Conservation (phyloP, 2,888 invertebrate species). For the Leptopterna dolabrata region DNA sequence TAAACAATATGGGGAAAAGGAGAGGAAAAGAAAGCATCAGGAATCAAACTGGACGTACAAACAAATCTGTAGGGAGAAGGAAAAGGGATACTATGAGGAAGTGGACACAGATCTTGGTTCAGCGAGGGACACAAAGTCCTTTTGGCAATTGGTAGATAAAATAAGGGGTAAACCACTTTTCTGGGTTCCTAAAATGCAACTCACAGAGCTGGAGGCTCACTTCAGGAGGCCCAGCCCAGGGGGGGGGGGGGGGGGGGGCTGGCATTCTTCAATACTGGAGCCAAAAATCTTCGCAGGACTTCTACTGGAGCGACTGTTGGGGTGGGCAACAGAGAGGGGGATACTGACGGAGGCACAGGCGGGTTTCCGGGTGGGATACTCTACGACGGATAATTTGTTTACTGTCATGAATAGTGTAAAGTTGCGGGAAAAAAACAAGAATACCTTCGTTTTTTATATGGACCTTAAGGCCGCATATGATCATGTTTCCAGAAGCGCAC, state of each 20-base stretch:
- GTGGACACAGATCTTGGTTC: neutral
- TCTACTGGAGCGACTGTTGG: conserved; percentile 24
- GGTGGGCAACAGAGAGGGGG: neutral
- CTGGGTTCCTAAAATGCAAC: neutral
- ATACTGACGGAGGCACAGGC: conserved; percentile 41
- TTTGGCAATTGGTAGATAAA: conserved; percentile 21
- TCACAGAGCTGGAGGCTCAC: neutral
- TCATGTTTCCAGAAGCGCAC: too few relatives aligned
- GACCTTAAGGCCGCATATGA: too few relatives aligned
- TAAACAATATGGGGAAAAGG: neutral
- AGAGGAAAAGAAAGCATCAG: neutral
- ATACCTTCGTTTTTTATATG: too few relatives aligned
- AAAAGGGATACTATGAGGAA: neutral
- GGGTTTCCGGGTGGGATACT: too few relatives aligned
- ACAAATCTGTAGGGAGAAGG: neutral
- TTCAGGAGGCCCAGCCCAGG: neutral
- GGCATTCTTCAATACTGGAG: conserved; percentile 26
- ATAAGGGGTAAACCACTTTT: neutral
- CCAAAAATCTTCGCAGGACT: conserved; percentile 49
- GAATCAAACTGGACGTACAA: neutral
- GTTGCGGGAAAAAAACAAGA: too few relatives aligned
- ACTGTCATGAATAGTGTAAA: neutral
- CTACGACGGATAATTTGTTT: conserved; percentile 30
- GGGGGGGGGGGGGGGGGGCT: neutral
- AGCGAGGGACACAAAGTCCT: neutral